phyloP scores from a whole-genome alignment of 37 sponge, comb jelly and placozoan genomes.

The Haliclona indistincta region DNA sequence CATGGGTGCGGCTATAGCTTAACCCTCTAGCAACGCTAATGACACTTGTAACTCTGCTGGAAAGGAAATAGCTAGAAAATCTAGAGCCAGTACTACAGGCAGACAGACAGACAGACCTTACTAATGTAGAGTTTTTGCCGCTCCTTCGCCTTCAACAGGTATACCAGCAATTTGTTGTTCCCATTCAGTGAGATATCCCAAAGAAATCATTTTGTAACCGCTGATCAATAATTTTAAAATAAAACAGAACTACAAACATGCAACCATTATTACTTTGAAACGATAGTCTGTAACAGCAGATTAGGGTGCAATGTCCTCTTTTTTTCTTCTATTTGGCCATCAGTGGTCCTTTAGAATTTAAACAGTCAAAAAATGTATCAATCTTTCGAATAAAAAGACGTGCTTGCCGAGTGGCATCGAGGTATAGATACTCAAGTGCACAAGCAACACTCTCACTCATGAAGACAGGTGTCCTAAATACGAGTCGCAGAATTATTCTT shows the following conservation, averaged over 20 bases:
- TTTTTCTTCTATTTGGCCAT: no score
- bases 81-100: no score
- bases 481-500: no score
- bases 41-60: no score
- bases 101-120: no score
- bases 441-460: conserved; percentile 32
- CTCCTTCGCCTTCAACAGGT: no score
- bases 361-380: conserved; percentile 30
- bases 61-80: no score
- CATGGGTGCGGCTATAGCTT: no score
- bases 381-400: conserved; percentile 14
- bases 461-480: no score
- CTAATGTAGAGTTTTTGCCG: no score
- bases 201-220: conserved; percentile 25
- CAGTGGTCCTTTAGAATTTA: conserved; percentile 18
- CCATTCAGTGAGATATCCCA: conserved; percentile 32
- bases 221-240: conserved; percentile 1
- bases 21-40: no score
- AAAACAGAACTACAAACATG: not conserved
- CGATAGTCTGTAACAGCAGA: not conserved
- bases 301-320: conserved; percentile 8
- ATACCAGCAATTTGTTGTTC: no score
- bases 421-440: conserved; percentile 1
- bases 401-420: conserved; percentile 13
- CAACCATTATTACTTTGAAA: conserved; percentile 14